phyloP scores from a whole-genome alignment of 2,888 invertebrate genomes.

The Autographa pulchrina region DNA sequence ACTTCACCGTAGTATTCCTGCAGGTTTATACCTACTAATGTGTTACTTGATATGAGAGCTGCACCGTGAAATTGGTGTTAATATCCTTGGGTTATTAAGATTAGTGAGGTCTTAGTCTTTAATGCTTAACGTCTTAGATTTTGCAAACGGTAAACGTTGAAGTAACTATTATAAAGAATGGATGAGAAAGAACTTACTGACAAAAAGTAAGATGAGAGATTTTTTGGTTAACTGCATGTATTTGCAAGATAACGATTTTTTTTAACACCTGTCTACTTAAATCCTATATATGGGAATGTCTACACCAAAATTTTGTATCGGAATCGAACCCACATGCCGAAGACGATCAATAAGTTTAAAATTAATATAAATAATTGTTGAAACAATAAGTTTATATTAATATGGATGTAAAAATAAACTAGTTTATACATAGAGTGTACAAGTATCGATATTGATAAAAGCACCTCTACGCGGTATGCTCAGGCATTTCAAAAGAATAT shows the following conservation, averaged over 20 bases:
- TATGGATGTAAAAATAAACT: not conserved
- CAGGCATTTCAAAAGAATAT: not conserved
- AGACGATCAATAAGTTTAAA: no score
- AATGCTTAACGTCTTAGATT: not conserved
- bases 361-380: no score
- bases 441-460: not conserved
- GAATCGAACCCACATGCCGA: no score
- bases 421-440: not conserved
- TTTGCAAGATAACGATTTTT: no score
- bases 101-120: constrained; percentile 4
- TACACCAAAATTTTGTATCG: no score
- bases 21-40: constrained; percentile 25
- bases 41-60: constrained; percentile 20
- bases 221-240: no score
- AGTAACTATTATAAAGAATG: no score
- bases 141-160: not conserved
- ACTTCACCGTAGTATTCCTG: constrained; percentile 35
- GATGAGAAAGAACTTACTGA: no score
- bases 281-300: no score
- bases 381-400: no score
- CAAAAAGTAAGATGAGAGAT: no score
- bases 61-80: constrained; percentile 17
- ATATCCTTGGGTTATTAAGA: constrained; percentile 9
- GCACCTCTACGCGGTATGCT: not conserved
- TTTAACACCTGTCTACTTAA: no score